Evolutionary conservation across 2,113 vertebrate species (phyloP).

Genomic region (Psammodynastes pulverulentus): DNA sequence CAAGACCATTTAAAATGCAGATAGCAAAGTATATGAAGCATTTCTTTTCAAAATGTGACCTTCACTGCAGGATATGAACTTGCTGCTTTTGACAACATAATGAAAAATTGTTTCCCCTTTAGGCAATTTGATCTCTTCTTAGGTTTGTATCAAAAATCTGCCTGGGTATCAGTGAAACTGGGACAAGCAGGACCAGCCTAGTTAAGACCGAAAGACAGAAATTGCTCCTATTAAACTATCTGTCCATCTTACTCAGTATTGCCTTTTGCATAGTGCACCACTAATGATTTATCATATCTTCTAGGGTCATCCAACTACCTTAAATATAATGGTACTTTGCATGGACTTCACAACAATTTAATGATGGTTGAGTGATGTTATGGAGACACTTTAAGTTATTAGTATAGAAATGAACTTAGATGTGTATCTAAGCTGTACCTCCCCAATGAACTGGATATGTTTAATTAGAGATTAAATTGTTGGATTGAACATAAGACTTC

Average conservation of each 20-base stretch:
- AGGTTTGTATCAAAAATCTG: conserved; percentile 24
- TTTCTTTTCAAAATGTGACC: conserved; percentile 50
- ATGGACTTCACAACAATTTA: background rate
- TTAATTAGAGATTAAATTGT: background rate
- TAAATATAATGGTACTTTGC: background rate
- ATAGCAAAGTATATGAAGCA: conserved; percentile 38
- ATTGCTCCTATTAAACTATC: background rate
- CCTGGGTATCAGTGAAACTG: background rate
- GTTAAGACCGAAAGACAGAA: background rate
- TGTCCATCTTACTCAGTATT: background rate
- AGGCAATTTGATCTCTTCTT: conserved; percentile 35
- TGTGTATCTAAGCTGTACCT: background rate
- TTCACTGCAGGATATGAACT: conserved; percentile 53
- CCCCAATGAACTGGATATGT: background rate
- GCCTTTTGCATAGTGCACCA: background rate
- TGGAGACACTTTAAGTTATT: background rate
- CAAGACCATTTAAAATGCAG: conserved; percentile 49
- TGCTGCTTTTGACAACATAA: conserved; percentile 38
- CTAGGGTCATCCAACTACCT: background rate
- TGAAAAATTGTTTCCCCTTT: conserved; percentile 35
- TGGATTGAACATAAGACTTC: background rate
- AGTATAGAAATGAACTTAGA: background rate
- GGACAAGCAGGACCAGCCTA: background rate
- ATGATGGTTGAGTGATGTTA: background rate
- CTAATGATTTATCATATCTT: background rate